Evolutionary conservation across 2,113 vertebrate genomes (phyloP).

Genomic region (Gymnobelideus leadbeateri): DNA sequence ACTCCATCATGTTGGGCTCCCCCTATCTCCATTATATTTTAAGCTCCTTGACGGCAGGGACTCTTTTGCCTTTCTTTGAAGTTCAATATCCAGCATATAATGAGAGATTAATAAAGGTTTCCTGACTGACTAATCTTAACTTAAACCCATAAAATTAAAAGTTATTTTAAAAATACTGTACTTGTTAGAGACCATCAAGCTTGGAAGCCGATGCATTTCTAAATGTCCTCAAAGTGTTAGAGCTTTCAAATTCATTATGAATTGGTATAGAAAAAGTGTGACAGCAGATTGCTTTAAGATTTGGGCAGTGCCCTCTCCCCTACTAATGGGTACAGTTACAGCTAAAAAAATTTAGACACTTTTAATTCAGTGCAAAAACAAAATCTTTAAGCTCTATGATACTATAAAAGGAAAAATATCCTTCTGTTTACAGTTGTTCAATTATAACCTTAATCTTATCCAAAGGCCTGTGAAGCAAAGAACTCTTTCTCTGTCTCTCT

Average conservation of each 20-base stretch:
- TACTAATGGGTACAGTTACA: background rate
- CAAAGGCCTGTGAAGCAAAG: slow-evolving; percentile 1
- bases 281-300: background rate
- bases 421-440: background rate
- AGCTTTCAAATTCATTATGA: background rate
- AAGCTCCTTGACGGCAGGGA: background rate
- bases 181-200: background rate
- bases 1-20: background rate
- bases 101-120: background rate
- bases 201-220: too few relatives aligned
- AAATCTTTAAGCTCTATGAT: background rate
- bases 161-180: background rate
- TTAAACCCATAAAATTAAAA: background rate
- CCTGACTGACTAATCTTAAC: background rate
- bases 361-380: background rate
- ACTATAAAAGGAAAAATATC: background rate
- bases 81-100: background rate
- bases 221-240: background rate
- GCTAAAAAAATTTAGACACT: background rate
- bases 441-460: background rate
- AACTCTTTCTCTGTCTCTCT: too few relatives aligned
- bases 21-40: background rate
- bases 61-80: background rate
- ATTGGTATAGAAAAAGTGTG: background rate
- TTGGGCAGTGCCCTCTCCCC: background rate